Conservation (phyloP, 2,113 vertebrate species). For the Sprattus sprattus region DNA sequence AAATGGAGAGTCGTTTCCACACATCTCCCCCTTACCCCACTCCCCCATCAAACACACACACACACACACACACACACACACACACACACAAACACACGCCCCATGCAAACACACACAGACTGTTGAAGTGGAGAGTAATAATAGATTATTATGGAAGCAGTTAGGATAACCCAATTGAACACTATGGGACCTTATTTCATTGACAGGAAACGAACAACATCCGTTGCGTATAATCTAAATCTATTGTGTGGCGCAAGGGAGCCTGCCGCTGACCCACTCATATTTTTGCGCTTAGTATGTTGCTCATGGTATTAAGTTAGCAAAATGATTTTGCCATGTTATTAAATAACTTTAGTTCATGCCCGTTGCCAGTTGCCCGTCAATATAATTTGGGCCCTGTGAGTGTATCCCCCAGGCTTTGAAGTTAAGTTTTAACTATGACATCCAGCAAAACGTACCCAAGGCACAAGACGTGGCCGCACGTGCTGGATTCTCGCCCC, state of each 20-base stretch:
- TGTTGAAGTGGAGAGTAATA: not conserved
- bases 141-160: conserved; percentile 5
- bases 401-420: not conserved
- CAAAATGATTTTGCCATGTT: too few relatives aligned
- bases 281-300: too few relatives aligned
- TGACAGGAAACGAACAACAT: too few relatives aligned
- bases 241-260: too few relatives aligned
- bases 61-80: not conserved
- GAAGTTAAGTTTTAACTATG: not conserved
- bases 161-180: conserved; percentile 5
- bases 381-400: too few relatives aligned
- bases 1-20: not conserved
- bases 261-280: too few relatives aligned
- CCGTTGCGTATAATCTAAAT: too few relatives aligned
- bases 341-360: too few relatives aligned
- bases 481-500: not conserved
- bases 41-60: not conserved
- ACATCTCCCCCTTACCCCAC: not conserved
- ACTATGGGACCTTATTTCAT: not conserved
- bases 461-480: not conserved
- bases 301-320: too few relatives aligned
- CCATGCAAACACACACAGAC: not conserved
- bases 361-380: too few relatives aligned
- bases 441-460: not conserved
- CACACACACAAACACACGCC: not conserved